Evolutionary conservation across 2,113 vertebrate species (phyloP).

Genomic region (Anguilla japonica): DNA sequence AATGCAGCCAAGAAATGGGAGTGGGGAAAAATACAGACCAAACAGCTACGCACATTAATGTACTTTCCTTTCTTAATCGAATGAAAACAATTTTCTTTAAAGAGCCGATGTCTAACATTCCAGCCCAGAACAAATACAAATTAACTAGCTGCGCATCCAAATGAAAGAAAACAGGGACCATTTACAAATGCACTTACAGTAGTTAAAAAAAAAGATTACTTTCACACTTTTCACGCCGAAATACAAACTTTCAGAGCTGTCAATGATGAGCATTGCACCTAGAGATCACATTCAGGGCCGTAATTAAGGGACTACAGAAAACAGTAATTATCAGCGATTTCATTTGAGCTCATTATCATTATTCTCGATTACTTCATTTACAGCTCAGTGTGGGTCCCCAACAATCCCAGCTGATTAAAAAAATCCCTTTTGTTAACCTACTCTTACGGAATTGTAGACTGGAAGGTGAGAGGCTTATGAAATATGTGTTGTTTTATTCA

Average conservation of each 20-base stretch:
- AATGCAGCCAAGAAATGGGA: not conserved
- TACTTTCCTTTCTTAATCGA: not conserved
- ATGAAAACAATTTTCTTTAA: not conserved
- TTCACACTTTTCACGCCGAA: not conserved
- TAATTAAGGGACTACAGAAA: conserved; percentile 20
- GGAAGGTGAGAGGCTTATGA: not conserved
- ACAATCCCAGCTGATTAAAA: not conserved
- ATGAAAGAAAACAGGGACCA: not conserved
- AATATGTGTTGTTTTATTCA: not conserved
- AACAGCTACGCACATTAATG: not conserved
- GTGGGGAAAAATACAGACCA: not conserved
- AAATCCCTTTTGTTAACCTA: not conserved
- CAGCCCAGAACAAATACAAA: not conserved
- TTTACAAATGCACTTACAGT: not conserved
- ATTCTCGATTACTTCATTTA: conserved; percentile 2
- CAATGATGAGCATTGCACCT: conserved; percentile 4
- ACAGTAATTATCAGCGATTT: conserved; percentile 7
- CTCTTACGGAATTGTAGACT: not conserved
- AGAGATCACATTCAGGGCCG: conserved; percentile 18
- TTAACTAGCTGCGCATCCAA: not conserved
- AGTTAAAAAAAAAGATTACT: not conserved
- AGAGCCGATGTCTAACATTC: not conserved
- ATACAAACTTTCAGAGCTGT: conserved; percentile 18
- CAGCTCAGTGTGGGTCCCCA: not conserved
- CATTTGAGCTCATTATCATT: not conserved